Percentiles rank a stretch among this genome's conserved stretches.
Conservation (phyloP, 2,888 invertebrate species). For the Leucoma salicis region DNA sequence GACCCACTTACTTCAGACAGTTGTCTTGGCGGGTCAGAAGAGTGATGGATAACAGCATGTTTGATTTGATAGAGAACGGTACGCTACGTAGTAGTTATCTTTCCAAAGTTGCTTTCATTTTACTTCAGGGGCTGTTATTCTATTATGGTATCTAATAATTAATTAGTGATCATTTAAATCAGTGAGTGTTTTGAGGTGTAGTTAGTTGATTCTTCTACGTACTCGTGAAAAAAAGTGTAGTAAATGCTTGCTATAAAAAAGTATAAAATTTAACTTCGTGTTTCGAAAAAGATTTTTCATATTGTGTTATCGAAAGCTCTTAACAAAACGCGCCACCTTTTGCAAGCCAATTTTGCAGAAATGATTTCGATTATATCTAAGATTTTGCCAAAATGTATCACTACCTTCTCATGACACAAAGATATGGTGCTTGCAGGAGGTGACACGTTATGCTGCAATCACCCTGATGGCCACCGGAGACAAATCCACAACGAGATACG, state of each 20-base stretch:
- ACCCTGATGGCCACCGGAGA: slow-evolving; percentile 63
- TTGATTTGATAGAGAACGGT: slow-evolving; percentile 56
- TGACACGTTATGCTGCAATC: slow-evolving; percentile 56
- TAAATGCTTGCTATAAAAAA: no score
- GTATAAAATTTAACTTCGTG: background rate
- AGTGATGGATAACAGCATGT: slow-evolving; percentile 63
- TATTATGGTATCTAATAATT: background rate
- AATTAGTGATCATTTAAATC: background rate
- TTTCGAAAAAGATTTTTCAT: background rate
- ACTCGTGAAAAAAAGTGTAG: background rate
- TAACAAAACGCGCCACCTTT: slow-evolving; percentile 59
- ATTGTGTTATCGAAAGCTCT: no score
- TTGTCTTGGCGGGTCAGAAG: slow-evolving; percentile 61
- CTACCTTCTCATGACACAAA: slow-evolving; percentile 35
- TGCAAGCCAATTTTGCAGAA: slow-evolving; percentile 65
- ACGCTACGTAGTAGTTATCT: no score
- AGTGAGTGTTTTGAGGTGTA: background rate
- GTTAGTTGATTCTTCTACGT: background rate
- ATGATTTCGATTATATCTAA: slow-evolving; percentile 5
- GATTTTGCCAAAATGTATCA: slow-evolving; percentile 11
- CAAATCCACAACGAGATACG: slow-evolving; percentile 56
- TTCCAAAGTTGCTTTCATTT: slow-evolving; percentile 8
- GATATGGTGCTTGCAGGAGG: slow-evolving; percentile 76
- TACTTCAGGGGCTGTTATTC: slow-evolving; percentile 1
- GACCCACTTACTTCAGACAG: slow-evolving; percentile 58